These are phyloP conservation scores for Bombylius discolor DNA, from an alignment of 2,888 invertebrate species.

Conservation along the genomic window DNA sequence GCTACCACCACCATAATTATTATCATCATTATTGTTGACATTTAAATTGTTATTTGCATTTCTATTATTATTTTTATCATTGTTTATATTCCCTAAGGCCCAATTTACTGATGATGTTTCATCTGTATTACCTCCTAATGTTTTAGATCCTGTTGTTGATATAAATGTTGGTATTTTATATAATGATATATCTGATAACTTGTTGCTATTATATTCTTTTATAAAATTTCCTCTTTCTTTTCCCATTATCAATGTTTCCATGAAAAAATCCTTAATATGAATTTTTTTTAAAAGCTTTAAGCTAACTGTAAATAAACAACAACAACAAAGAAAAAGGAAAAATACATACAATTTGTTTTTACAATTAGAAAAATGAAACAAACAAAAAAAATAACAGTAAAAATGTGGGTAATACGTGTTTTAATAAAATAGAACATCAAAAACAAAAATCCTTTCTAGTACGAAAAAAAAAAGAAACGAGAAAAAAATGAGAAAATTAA, in stretches of 20 bases:
- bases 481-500: background rate
- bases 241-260: slow-evolving; percentile 21
- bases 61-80: background rate
- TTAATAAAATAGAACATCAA: too few relatives aligned
- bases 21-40: background rate
- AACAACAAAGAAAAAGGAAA: slow-evolving; percentile 2
- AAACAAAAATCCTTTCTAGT: background rate
- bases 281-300: slow-evolving; percentile 1
- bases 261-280: slow-evolving; percentile 20
- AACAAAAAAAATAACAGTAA: background rate
- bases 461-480: background rate
- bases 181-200: slow-evolving; percentile 25
- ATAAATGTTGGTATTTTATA: slow-evolving; percentile 4
- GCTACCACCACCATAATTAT: background rate
- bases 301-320: slow-evolving; percentile 16
- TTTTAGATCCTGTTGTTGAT: background rate
- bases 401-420: too few relatives aligned
- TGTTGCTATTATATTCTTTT: slow-evolving; percentile 22
- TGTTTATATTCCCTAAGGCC: background rate
- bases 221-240: slow-evolving; percentile 24
- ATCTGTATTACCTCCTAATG: background rate
- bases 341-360: background rate
- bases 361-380: background rate
- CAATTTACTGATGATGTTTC: background rate
- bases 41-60: background rate